Percentiles rank a stretch among this genome's conserved stretches.
These are phyloP conservation scores for Argentina silus DNA, from an alignment of 2,797 vertebrate species.

Conservation along the genomic window DNA sequence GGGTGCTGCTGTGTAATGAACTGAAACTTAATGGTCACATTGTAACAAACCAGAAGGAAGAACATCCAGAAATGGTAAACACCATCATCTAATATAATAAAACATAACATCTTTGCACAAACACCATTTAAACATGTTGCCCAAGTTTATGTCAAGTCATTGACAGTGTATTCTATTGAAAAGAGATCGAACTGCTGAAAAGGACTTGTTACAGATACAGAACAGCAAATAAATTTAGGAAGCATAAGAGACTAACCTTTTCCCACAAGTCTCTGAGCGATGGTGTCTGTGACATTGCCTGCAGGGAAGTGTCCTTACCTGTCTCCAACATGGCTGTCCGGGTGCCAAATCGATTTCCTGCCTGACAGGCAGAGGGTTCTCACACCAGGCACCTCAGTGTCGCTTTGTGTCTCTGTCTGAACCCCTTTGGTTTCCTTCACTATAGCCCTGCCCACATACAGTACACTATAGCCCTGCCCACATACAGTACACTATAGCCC, in stretches of 20 bases:
- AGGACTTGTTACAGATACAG: background rate
- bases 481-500: background rate
- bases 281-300: slow-evolving; percentile 1
- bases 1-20: background rate
- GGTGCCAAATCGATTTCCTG: background rate
- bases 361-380: background rate
- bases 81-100: background rate
- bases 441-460: background rate
- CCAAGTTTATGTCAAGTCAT: background rate
- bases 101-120: background rate
- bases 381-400: background rate
- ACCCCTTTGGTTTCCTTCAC: background rate
- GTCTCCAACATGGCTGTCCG: background rate
- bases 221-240: background rate
- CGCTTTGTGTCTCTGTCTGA: background rate
- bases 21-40: background rate
- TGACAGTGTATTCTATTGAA: background rate
- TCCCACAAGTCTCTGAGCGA: background rate
- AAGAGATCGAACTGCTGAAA: background rate
- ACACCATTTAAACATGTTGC: background rate
- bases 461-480: background rate
- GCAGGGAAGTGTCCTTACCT: background rate
- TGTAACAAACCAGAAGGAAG: background rate
- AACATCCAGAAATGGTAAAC: background rate
- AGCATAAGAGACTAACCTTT: background rate